Percentiles rank a stretch among this genome's conserved stretches.
Evolutionary conservation across 2,888 invertebrate genomes (phyloP).

Genomic region (Bursaphelenchus okinawaensis): DNA sequence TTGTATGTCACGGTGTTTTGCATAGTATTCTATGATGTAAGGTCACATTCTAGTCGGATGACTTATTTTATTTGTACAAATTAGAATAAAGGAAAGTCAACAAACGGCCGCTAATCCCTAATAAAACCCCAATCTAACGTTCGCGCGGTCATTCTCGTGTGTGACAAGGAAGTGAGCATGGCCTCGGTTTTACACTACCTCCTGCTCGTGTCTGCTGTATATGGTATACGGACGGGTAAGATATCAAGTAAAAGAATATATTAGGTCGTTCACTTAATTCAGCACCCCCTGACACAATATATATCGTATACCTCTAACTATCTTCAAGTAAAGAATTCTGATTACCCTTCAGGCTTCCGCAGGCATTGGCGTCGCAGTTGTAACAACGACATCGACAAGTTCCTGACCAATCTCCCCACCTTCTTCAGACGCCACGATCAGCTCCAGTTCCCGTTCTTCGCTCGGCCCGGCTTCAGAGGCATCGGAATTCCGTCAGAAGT

Average conservation of each 20-base stretch:
- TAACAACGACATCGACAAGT: not conserved
- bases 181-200: not conserved
- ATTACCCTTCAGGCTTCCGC: not conserved
- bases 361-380: not conserved
- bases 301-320: too few species aligned
- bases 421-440: not conserved
- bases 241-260: too few species aligned
- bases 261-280: too few species aligned
- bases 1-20: not conserved
- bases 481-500: slow-evolving; percentile 5
- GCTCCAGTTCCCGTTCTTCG: slow-evolving; percentile 9
- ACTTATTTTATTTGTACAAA: not conserved
- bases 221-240: not conserved
- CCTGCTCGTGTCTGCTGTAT: not conserved
- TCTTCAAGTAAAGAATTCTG: too few species aligned
- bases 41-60: not conserved
- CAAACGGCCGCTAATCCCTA: not conserved
- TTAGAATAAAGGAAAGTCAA: not conserved
- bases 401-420: not conserved
- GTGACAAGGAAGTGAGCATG: not conserved
- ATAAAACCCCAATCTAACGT: not conserved
- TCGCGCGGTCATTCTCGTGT: not conserved
- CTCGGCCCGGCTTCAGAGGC: slow-evolving; percentile 8
- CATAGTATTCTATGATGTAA: not conserved
- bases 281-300: too few species aligned